phyloP scores from a whole-genome alignment of 1,140 invertebrate species.

The Batillaria attramentaria region DNA sequence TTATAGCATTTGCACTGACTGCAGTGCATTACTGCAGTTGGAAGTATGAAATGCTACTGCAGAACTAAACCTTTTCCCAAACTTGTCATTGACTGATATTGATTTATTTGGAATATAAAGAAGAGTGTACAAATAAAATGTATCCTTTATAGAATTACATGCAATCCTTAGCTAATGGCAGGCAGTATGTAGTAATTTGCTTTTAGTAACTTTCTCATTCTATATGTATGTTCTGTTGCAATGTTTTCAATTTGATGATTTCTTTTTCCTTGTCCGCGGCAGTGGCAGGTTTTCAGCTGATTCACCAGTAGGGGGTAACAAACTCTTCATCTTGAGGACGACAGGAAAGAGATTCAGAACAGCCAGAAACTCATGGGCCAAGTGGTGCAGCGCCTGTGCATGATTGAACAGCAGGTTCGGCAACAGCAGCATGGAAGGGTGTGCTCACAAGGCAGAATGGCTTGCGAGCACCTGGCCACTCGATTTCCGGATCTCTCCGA shows the following conservation, averaged over 20 bases:
- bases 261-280: neutral
- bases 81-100: too few species aligned
- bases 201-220: neutral
- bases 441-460: neutral
- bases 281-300: neutral
- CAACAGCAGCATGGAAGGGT: conserved; percentile 6
- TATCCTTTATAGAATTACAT: too few species aligned
- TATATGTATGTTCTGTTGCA: neutral
- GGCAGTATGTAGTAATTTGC: too few species aligned
- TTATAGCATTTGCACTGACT: too few species aligned
- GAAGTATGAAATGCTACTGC: too few species aligned
- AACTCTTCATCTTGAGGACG: too few species aligned
- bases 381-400: conserved; percentile 42
- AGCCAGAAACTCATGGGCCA: conserved; percentile 48
- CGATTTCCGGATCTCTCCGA: conserved; percentile 73
- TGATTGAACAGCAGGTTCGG: conserved; percentile 33
- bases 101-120: too few species aligned
- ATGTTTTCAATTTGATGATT: neutral
- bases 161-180: too few species aligned
- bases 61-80: too few species aligned
- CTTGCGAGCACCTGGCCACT: conserved; percentile 3
- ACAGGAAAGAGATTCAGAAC: neutral
- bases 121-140: too few species aligned
- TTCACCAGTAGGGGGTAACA: too few species aligned
- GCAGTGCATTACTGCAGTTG: too few species aligned